Percentiles rank a stretch among this genome's conserved stretches.
Evolutionary conservation across 2,797 vertebrate genomes (phyloP).

Genomic region (Arrhamphus sclerolepis): DNA sequence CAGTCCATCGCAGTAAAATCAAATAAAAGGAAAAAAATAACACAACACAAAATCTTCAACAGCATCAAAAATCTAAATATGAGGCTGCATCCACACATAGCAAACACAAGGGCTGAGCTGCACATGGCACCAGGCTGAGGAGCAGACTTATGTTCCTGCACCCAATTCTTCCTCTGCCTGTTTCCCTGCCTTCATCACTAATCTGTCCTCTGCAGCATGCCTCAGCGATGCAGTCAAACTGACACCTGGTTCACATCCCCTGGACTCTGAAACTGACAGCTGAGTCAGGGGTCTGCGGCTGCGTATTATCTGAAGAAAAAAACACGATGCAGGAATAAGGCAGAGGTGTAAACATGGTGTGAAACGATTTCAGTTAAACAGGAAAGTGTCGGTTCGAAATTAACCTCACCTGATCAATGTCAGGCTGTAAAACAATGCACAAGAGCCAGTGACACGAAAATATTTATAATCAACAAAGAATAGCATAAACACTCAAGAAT

Average conservation of each 20-base stretch:
- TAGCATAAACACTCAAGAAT: background rate
- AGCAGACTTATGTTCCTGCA: constrained; percentile 22
- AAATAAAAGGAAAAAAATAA: no score
- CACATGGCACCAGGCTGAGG: constrained; percentile 34
- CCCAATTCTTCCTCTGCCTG: constrained; percentile 11
- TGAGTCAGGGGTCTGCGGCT: constrained; percentile 4
- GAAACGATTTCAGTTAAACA: background rate
- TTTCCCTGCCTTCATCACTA: constrained; percentile 17
- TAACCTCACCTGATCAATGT: constrained; percentile 13
- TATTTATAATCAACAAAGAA: background rate
- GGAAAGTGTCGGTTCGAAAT: constrained; percentile 3
- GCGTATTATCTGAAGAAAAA: constrained; percentile 2
- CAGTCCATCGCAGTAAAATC: no score
- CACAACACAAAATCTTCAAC: no score
- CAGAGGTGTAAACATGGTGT: no score
- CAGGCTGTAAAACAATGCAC: constrained; percentile 11
- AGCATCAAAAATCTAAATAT: no score
- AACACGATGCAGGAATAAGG: background rate
- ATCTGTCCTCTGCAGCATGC: constrained; percentile 16
- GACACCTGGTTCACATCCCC: constrained; percentile 45
- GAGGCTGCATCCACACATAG: background rate
- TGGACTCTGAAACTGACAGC: constrained; percentile 35
- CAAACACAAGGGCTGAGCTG: constrained; percentile 16
- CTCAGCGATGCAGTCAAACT: constrained; percentile 1
- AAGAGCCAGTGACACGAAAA: background rate